Evolutionary conservation across 1,140 invertebrate genomes (phyloP), one percentile per base, ranked within the genome.

Genomic region (Eufriesea mexicana): DNA sequence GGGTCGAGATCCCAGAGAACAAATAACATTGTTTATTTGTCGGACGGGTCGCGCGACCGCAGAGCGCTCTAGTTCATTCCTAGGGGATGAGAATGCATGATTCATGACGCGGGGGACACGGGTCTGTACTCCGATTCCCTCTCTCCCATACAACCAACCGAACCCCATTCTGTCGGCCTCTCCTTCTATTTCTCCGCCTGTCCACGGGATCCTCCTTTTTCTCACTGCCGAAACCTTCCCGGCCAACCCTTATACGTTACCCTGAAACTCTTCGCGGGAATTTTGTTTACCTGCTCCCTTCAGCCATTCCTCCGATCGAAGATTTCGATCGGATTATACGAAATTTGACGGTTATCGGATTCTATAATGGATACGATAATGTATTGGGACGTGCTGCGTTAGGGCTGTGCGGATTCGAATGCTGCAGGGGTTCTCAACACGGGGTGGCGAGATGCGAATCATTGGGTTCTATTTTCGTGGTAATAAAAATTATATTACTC

Each of bases 1-100:
- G 82, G 84, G 72, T 74, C 59, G 75, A 84, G 84, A 77, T 84
- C 84, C 80, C 84, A 68, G 84, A 84, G 90, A 87, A 91, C 89
- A 89, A 92, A 93, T 91, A 92, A 92, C 91, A 91, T 93, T 92
- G 92, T 93, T 93, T 93, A 92, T 93, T 93, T 91, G 91, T 82
- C 84, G 88, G 90, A 91, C 86, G 90, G 86, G 79, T 90, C 80
- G 84, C 81, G 81, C 73, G 78, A 86, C 83, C 80, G 70, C 72
- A 84, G 70, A 84, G 78, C 80, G 89, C 86, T 91, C 86, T 78
- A 89, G 84, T 89, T 89, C 84, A 73, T 79, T 89, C 75, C 71
- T 86, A 51, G 79, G 85, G 84, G 72, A 84, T 83, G 81, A 84
- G 84, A 89, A 91, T 92, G 91, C 89, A 93, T 92, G 92, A 94